phyloP scores from a whole-genome alignment of 2,888 invertebrate genomes.

The Geophilus truncorum region DNA sequence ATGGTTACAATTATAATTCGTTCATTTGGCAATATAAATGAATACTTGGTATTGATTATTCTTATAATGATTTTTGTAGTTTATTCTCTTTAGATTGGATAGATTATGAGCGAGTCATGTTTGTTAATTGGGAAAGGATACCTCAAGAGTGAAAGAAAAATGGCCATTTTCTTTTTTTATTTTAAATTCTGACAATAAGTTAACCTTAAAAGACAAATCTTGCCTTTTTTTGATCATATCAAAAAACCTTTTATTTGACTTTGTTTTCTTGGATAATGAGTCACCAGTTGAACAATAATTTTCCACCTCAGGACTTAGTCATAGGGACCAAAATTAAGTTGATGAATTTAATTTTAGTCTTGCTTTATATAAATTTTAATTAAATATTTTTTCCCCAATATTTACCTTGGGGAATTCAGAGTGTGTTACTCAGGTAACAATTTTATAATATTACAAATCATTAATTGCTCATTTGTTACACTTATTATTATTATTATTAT shows the following conservation, averaged over 20 bases:
- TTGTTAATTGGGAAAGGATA: conserved; percentile 2
- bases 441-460: background rate
- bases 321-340: background rate
- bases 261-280: background rate
- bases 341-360: background rate
- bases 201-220: background rate
- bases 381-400: background rate
- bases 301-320: background rate
- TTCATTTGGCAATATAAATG: conserved; percentile 12
- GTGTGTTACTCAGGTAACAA: background rate
- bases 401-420: background rate
- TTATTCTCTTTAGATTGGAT: background rate
- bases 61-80: background rate
- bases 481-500: background rate
- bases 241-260: background rate
- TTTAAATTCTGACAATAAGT: background rate
- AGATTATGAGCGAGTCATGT: background rate
- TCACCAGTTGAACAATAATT: background rate
- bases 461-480: conserved; percentile 13
- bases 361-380: background rate
- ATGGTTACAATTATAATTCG: background rate
- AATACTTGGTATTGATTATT: conserved; percentile 19
- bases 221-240: background rate
- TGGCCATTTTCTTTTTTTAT: background rate
- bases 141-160: background rate